Evolutionary conservation across 37 sponge, comb jelly and placozoan genomes (phyloP), one percentile per base, ranked within the genome.

Genomic region (Bolinopsis microptera): DNA sequence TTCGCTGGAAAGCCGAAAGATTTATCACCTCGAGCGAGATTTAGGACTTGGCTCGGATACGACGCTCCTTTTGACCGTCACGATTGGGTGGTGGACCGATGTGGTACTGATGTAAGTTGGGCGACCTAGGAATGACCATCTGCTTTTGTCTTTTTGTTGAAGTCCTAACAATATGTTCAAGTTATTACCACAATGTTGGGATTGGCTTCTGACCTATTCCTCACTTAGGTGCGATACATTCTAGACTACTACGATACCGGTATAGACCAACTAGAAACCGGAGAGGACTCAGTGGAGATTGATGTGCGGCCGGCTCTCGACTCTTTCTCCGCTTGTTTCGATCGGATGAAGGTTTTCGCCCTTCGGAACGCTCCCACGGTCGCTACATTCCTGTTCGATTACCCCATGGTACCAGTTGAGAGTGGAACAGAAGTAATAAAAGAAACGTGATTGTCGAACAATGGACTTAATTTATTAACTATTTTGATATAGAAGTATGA

Each of bases 31-130:
- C 77, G 97, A 36, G 98, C 98, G 22, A 69, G 96, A 26, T 83
- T 98, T 69, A 76, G 97, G 40, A 48, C 86, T 26, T 96, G 95
- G 96, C 92, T 97, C 76, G 97, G 97, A 95, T 97, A 83, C 74
- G 97, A 97, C 93, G 69, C 96, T 13, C 98, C 98, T 16, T 98
- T 98, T 93, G 98, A 98, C 77, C 94, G 98, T 26, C 98, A 98
- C 92, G 98, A 98, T 95, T 98, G 98, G 98, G 92, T 98, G 30
- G 93, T 98, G 32, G 96, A 97, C 39, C 69, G 98, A 0, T 96
- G 97, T 74, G 97, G 97, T 9, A 93, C 93, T 26, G 69, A 36
- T 27, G 97, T 98, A 0, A 94, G 98, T 21, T n/a, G n/a, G n/a
- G n/a, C n/a, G n/a, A n/a, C n/a, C n/a, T n/a, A n/a, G n/a, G n/a